phyloP scores from a whole-genome alignment of 1,140 invertebrate species.

The Platorchestia sp. region DNA sequence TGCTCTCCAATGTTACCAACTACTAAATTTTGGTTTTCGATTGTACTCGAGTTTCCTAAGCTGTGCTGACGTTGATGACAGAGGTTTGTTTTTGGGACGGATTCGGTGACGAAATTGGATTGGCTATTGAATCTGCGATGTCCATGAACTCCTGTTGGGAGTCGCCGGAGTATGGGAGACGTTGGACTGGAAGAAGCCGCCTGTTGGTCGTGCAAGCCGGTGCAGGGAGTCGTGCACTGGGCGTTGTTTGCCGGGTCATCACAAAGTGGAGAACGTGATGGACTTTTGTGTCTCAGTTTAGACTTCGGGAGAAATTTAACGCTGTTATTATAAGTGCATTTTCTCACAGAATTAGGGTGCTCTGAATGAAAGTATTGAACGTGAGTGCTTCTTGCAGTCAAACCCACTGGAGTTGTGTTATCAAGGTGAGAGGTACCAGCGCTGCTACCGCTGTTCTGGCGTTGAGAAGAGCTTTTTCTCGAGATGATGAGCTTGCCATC shows the following conservation, averaged over 20 bases:
- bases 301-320: conserved; percentile 16
- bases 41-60: conserved; percentile 1
- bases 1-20: neutral
- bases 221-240: neutral
- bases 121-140: conserved; percentile 33
- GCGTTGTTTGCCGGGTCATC: neutral
- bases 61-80: conserved; percentile 46
- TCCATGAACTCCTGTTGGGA: neutral
- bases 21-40: neutral
- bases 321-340: conserved; percentile 9
- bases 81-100: neutral
- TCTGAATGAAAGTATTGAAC: conserved; percentile 20
- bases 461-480: neutral
- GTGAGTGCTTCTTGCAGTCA: neutral
- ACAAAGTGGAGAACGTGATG: conserved; percentile 29
- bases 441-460: conserved; percentile 15
- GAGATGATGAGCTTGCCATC: conserved; percentile 23
- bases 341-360: neutral
- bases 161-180: neutral
- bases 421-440: neutral
- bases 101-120: neutral
- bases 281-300: neutral
- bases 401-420: conserved; percentile 18
- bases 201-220: neutral
- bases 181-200: neutral